Percentiles rank a stretch among this genome's conserved stretches.
These are phyloP conservation scores for Nomada hirtipes DNA, from an alignment of 2,888 invertebrate species.

Conservation along the genomic window DNA sequence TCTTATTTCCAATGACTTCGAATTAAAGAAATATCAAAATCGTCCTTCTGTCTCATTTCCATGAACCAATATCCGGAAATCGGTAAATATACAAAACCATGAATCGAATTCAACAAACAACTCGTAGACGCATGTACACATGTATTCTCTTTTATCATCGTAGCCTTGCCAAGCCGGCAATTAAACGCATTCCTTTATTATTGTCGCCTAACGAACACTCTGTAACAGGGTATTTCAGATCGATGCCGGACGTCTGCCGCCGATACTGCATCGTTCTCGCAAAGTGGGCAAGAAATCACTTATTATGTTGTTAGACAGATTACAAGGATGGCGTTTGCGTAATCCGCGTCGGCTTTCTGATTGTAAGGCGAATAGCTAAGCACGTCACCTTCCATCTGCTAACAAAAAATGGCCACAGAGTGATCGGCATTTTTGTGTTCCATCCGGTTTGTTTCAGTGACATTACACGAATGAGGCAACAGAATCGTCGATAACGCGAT, in stretches of 20 bases:
- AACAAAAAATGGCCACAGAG: background rate
- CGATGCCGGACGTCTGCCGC: conserved; percentile 43
- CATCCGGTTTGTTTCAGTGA: conserved; percentile 8
- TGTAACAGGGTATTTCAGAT: conserved; percentile 52
- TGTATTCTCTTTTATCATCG: too few species aligned
- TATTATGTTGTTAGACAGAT: conserved; percentile 70
- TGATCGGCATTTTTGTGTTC: background rate
- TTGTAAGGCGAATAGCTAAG: conserved; percentile 12
- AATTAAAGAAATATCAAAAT: too few species aligned
- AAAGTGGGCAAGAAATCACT: conserved; percentile 66
- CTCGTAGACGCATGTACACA: too few species aligned
- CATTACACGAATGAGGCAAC: conserved; percentile 15
- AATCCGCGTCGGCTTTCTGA: conserved; percentile 58
- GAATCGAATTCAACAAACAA: too few species aligned
- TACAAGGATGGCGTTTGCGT: conserved; percentile 61
- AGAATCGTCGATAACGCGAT: background rate
- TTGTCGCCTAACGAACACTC: conserved; percentile 46
- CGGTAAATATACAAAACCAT: too few species aligned
- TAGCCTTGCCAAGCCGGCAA: background rate
- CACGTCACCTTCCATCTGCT: conserved; percentile 9
- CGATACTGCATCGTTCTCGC: conserved; percentile 52
- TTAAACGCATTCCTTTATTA: conserved; percentile 52
- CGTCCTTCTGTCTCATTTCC: too few species aligned
- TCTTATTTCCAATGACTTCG: too few species aligned
- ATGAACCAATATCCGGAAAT: too few species aligned